Evolutionary conservation across 2,888 invertebrate species (phyloP).

Genomic region (Ormyrus labotus): DNA sequence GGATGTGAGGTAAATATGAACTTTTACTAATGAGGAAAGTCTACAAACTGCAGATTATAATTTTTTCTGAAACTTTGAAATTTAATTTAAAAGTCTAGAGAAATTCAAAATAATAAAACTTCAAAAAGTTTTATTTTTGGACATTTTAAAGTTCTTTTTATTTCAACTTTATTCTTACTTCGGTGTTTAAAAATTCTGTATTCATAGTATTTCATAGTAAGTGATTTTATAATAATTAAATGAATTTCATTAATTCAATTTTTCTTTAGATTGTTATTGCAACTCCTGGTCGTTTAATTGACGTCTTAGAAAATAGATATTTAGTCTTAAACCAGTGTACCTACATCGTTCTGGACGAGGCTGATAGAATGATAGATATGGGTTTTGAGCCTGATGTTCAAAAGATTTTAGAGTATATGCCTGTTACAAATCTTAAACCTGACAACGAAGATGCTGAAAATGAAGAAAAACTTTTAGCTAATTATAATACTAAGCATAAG

Average conservation of each 20-base stretch:
- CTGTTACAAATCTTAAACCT: conserved; percentile 98
- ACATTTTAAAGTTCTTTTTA: background rate
- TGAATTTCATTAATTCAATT: background rate
- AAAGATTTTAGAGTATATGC: conserved; percentile 98
- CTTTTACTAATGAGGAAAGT: background rate
- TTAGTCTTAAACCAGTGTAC: conserved; percentile 98
- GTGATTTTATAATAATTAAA: too few species aligned
- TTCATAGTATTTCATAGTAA: too few species aligned
- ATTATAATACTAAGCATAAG: conserved; percentile 97
- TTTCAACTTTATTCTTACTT: too few species aligned
- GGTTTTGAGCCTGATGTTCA: conserved; percentile 99
- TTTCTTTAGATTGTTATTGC: conserved; percentile 93
- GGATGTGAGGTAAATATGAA: conserved; percentile 89
- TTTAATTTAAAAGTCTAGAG: background rate
- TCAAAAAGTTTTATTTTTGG: conserved; percentile 6
- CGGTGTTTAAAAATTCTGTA: too few species aligned
- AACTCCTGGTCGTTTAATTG: conserved; percentile 99
- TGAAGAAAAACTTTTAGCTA: conserved; percentile 90
- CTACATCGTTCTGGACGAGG: conserved; percentile 96
- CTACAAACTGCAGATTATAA: background rate
- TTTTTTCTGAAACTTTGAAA: conserved; percentile 16
- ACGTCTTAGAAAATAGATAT: conserved; percentile 98
- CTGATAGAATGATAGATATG: conserved; percentile 99
- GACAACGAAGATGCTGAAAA: conserved; percentile 99
- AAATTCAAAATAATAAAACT: conserved; percentile 26